Evolutionary conservation across 37 sponge, comb jelly and placozoan genomes (phyloP).

Genomic region (Axinella damicornis): DNA sequence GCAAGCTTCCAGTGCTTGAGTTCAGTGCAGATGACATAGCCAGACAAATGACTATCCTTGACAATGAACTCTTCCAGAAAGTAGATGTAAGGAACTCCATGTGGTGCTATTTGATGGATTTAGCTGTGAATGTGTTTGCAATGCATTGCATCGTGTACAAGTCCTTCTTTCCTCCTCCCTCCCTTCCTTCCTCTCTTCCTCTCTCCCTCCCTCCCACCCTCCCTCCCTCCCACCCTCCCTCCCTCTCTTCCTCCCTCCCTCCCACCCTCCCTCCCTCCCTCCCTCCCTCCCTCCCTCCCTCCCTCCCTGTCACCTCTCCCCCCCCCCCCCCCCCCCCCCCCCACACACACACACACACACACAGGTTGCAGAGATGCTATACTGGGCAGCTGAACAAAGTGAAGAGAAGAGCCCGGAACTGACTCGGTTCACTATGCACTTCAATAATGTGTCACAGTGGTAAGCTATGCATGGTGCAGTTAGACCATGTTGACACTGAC

Average conservation of each 20-base stretch:
- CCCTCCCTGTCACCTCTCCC: not conserved
- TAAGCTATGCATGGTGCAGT: conserved; percentile 2
- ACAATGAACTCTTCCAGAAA: conserved; percentile 82
- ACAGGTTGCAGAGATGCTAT: conserved; percentile 86
- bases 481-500: too few species aligned
- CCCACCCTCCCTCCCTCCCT: too few species aligned
- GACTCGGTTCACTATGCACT: conserved; percentile 92
- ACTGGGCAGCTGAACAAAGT: conserved; percentile 86
- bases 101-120: too few species aligned
- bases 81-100: conserved; percentile 83
- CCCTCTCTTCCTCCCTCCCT: too few species aligned
- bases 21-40: conserved; percentile 71
- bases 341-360: too few species aligned
- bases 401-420: conserved; percentile 87
- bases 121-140: not conserved
- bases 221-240: too few species aligned
- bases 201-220: not conserved
- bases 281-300: not conserved
- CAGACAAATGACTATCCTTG: conserved; percentile 86
- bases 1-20: conserved; percentile 43
- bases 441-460: conserved; percentile 93
- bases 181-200: not conserved
- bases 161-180: not conserved
- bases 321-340: too few species aligned
- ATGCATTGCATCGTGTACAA: not conserved